Evolutionary conservation across 2,797 vertebrate species (phyloP), one percentile per base, ranked within the genome.

Genomic region (Periophthalmus magnuspinnatus): DNA sequence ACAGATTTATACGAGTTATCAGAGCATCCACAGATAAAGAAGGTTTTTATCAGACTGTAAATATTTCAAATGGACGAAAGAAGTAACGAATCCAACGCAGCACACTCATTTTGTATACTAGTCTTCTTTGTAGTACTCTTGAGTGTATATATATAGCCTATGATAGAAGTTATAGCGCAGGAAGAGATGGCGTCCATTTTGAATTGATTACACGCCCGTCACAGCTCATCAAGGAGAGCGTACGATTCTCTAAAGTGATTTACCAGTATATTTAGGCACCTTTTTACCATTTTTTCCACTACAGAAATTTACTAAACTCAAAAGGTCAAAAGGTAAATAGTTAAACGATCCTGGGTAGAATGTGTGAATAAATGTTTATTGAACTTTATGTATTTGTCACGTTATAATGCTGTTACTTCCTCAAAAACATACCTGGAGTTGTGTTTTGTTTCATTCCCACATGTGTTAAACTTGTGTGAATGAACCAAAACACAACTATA

Each of bases 141-240:
- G 80, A 80, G 77, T 80, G 75, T 76, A 79, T 61, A 85, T 86
- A 84, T 82, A 77, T 65, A 32, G 55, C 24, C 55, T 17, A 13
- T 28, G 55, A 32, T 17, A 74, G 68, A 76, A 74, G 89, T 90
- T 85, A 71, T 70, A 74, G 90, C 86, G 81, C 86, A 75, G 69
- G 45, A 57, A 24, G 70, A 21, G 69, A 80, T 71, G 78, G 70
- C 86, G 54, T 72, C 77, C 83, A 62, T 78, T 71, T 62, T 66
- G 75, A 74, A 84, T 84, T 84, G 89, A 90, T 91, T 90, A 86
- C 83, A 87, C 72, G 83, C 88, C 81, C 82, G 82, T 87, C 80
- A 76, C 77, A 84, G 83, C 78, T 76, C 83, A 86, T 91, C 88
- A 87, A 87, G 87, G 89, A 86, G 83, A 83, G 86, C 74, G 69